Evolutionary conservation across 1,140 invertebrate species (phyloP).

Genomic region (Eupeodes corollae): DNA sequence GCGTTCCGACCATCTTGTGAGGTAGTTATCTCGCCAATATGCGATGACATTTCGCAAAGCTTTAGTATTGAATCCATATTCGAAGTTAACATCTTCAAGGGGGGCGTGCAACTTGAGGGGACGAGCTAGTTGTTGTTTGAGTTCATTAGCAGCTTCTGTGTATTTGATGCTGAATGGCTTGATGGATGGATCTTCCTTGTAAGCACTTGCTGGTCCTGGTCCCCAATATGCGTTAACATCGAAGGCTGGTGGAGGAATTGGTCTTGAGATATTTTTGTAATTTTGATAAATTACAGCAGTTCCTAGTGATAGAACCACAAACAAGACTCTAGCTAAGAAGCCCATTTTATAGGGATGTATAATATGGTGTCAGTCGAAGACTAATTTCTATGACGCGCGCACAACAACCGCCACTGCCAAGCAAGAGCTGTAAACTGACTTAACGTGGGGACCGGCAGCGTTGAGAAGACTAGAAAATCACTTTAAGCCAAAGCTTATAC

Average conservation of each 20-base stretch:
- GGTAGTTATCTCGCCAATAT: slow-evolving; percentile 63
- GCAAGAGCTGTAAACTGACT: too few relatives aligned
- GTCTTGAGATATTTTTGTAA: slow-evolving; percentile 16
- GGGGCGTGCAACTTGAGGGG: slow-evolving; percentile 44
- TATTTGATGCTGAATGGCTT: slow-evolving; percentile 17
- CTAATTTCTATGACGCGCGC: too few relatives aligned
- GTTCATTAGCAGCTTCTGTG: slow-evolving; percentile 35
- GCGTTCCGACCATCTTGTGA: slow-evolving; percentile 52
- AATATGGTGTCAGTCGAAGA: too few relatives aligned
- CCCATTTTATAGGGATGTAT: background rate
- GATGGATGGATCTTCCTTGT: slow-evolving; percentile 20
- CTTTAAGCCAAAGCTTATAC: too few relatives aligned
- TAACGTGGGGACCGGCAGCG: too few relatives aligned
- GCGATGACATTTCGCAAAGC: slow-evolving; percentile 53
- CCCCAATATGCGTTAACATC: slow-evolving; percentile 29
- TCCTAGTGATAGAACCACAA: slow-evolving; percentile 14
- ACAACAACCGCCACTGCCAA: too few relatives aligned
- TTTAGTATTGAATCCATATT: slow-evolving; percentile 65
- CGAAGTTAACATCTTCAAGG: slow-evolving; percentile 55
- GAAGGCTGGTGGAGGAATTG: slow-evolving; percentile 20
- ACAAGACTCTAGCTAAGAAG: slow-evolving; percentile 12
- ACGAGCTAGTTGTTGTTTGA: slow-evolving; percentile 46
- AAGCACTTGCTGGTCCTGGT: slow-evolving; percentile 9
- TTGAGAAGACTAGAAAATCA: too few relatives aligned
- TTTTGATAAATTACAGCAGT: slow-evolving; percentile 18